Evolutionary conservation across 2,797 vertebrate species (phyloP).

Genomic region (Peromyscus eremicus): DNA sequence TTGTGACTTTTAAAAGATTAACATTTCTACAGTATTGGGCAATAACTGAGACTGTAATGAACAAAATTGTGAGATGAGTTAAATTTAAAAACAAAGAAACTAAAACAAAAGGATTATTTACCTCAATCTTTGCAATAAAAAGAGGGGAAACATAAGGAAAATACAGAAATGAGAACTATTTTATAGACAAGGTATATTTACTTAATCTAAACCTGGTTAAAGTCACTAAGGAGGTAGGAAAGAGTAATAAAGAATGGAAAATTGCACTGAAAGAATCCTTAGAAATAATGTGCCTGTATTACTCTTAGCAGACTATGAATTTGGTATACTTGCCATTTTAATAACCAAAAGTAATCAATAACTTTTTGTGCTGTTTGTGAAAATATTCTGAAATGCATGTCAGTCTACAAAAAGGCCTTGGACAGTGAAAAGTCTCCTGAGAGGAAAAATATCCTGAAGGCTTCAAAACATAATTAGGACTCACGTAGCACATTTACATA

Average conservation of each 20-base stretch:
- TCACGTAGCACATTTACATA: neutral
- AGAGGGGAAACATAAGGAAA: neutral
- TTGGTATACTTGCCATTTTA: neutral
- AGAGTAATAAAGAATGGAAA: neutral
- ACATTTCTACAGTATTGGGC: neutral
- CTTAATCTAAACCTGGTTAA: neutral
- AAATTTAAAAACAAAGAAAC: constrained; percentile 31
- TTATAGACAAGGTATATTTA: neutral
- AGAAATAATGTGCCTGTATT: neutral
- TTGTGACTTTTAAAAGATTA: neutral
- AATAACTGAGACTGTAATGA: neutral
- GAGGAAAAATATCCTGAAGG: neutral
- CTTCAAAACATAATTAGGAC: neutral
- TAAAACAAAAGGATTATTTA: constrained; percentile 27
- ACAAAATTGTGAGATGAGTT: neutral
- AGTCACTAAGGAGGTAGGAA: neutral
- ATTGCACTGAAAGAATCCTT: neutral
- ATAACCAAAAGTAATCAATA: neutral
- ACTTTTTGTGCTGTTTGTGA: neutral
- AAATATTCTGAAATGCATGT: neutral
- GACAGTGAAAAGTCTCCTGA: neutral
- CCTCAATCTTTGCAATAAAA: neutral
- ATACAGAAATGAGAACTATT: neutral
- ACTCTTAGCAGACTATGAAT: neutral
- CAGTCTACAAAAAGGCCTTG: neutral